phyloP scores from a whole-genome alignment of 1,140 invertebrate species.

The Brachionus sp. region DNA sequence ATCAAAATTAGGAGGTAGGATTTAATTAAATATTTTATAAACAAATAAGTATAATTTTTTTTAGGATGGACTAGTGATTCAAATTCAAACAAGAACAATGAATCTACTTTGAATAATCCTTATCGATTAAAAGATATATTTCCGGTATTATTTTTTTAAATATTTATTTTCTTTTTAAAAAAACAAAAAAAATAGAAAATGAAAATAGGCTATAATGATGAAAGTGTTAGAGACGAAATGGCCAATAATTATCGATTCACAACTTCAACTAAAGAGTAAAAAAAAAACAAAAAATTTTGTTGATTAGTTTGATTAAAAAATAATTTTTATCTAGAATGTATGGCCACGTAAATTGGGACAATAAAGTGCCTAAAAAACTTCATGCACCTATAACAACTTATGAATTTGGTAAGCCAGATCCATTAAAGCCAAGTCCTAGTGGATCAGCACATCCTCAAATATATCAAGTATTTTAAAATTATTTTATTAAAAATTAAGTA shows the following conservation, averaged over 20 bases:
- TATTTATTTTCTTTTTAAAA: not conserved
- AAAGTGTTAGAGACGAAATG: conserved; percentile 8
- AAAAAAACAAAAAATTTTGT: not conserved
- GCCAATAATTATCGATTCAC: conserved; percentile 38
- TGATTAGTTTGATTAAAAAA: not conserved
- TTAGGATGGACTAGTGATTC: conserved; percentile 38
- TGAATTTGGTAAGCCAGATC: conserved; percentile 28
- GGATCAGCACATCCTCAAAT: not conserved
- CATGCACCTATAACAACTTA: conserved; percentile 23
- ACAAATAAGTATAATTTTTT: not conserved
- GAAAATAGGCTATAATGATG: conserved; percentile 24
- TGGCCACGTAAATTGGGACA: conserved; percentile 29
- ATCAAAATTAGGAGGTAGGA: conserved; percentile 22
- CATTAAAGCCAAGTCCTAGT: not conserved
- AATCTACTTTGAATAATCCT: not conserved
- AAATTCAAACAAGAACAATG: not conserved
- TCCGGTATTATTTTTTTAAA: not conserved
- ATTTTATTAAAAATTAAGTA: not conserved
- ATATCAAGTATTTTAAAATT: not conserved
- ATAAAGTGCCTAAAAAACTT: conserved; percentile 24
- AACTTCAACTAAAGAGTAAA: conserved; percentile 21
- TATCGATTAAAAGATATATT: conserved; percentile 30
- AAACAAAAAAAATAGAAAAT: conserved; percentile 17
- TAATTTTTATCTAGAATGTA: conserved; percentile 31
- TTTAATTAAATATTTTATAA: not conserved